Base-by-base conservation (phyloP, 2,888 invertebrate species). In the Gibbula magus region DNA sequence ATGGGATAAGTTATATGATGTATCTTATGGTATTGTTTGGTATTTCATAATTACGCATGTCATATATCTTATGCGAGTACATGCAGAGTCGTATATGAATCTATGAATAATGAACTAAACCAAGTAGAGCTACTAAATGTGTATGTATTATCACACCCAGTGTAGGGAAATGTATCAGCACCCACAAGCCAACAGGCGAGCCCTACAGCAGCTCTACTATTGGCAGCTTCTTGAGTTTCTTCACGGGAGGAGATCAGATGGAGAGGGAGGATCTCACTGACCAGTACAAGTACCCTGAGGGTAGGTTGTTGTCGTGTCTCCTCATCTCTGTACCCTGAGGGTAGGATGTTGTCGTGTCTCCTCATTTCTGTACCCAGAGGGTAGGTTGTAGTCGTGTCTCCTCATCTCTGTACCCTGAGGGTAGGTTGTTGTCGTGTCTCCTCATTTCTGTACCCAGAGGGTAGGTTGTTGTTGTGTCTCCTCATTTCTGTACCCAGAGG, bases 211-310 rank as follows among this genome's bases (percentile, higher is more conserved):
- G 29, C 13, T 61, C 61, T 10, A 29, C 61, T 0, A 61, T 18
- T 5, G 76, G 76, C 22, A 52, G 35, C 32, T 45, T 79, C 5
- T 32, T 75, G n/a, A 20, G 35, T 20, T 45, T 79, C 5, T 52
- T 75, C 22, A 20, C 39, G 16, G 51, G 35, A 18, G 52, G 52
- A 13, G 39, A 61, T 20, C 61, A 70, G n/a, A 45, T 51, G 25
- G 79, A 81, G 45, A 51, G 82, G 25, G 54, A 77, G 32, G 85
- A 85, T 54, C 52, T 85, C 67, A 85, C 85, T 0, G 20, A 75
- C 53, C 20, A 45, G 10, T 85, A 85, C 75, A 85, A 85, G 70
- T 81, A 79, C 45, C 51, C 54, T 13, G 85, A 85, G 77, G 85
- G 84, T 82, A 82, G 5, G 54, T 20, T 20, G 8, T 3, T 10